Evolutionary conservation across 2,888 invertebrate genomes (phyloP), one percentile per base, ranked within the genome.

Genomic region (Tetragnatha montana): DNA sequence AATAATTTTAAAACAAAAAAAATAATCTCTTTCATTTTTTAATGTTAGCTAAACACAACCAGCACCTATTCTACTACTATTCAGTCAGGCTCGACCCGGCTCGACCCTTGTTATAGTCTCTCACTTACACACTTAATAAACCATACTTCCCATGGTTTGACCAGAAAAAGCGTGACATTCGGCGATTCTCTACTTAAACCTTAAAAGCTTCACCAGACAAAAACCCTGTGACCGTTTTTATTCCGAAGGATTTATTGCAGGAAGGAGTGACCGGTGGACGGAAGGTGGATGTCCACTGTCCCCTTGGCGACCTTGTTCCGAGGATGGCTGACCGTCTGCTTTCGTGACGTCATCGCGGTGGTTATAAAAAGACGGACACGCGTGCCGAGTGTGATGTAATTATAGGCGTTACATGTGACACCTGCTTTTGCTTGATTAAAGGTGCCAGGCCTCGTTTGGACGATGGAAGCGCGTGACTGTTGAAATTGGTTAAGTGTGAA

Each of bases 311-410:
- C 60, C 60, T 60, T 60, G 60, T 60, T 60, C 17, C 17, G 60
- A 60, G 60, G 60, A 60, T 60, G 60, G 60, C 60, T 60, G 17
- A 17, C 12, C 14, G 17, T 60, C 14, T 1, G 35, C 35, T 35
- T 35, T 35, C 10, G 60, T 60, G 60, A 60, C 60, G 60, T 60
- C 60, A 60, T 10, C 60, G 0, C 14, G 17, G 60, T 14, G 60
- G 10, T 10, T 14, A 60, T 14, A 60, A 22, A 69, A 68, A 68
- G 8, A 73, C 49, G 35, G 35, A 81, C 17, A 14, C 81, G 73
- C 81, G 70, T 81, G 81, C 17, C 21, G 71, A 73, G 73, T 19
- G 71, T 81, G 19, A 50, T 22, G 70, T 73, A 81, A 81, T 81
- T 81, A 35, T 35, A 81, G 21, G 80, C 22, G 47, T 35, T 14